Conservation (phyloP, 1,140 invertebrate genomes). For the Lepidurus couesii region DNA sequence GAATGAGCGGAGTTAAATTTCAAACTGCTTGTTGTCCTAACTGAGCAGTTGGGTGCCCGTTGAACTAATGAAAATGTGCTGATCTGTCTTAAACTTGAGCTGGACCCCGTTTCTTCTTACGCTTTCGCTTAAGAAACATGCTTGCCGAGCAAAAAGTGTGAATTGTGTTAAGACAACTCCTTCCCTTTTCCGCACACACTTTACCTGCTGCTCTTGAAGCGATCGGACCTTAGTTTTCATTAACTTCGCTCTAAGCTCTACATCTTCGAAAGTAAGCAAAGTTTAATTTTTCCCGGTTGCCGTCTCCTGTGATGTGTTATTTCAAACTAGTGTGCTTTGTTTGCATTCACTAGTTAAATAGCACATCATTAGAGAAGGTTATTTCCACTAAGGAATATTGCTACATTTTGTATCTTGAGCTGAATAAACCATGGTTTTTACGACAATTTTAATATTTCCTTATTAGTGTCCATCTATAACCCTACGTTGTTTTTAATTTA, state of each 20-base stretch:
- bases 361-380: conserved; percentile 13
- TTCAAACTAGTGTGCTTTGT: conserved; percentile 11
- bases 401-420: neutral
- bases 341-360: conserved; percentile 22
- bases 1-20: neutral
- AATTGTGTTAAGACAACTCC: conserved; percentile 12
- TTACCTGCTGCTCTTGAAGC: neutral
- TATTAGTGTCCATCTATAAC: neutral
- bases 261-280: neutral
- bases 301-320: conserved; percentile 9
- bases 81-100: conserved; percentile 3
- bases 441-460: neutral
- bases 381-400: neutral
- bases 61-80: conserved; percentile 8
- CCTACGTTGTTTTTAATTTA: no score
- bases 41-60: neutral
- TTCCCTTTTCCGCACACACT: neutral
- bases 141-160: neutral
- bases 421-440: neutral
- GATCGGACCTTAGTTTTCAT: neutral
- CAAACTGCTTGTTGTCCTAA: neutral
- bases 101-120: neutral
- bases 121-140: neutral
- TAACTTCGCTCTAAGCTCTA: neutral
- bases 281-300: neutral